phyloP scores from a whole-genome alignment of 1,140 invertebrate species.

The Yoshiicerus persimilis region DNA sequence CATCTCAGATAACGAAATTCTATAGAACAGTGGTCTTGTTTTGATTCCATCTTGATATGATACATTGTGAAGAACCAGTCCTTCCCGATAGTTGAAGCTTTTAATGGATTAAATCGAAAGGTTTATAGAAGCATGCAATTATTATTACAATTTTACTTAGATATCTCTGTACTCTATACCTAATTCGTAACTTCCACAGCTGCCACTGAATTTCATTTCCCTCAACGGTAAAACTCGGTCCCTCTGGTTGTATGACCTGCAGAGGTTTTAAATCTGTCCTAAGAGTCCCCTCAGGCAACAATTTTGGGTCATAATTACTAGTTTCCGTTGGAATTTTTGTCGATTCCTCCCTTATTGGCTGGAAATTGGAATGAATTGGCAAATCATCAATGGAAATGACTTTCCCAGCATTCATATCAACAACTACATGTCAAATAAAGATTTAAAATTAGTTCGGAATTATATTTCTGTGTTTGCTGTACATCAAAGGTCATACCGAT shows the following conservation, averaged over 20 bases:
- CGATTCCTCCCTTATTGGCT: background rate
- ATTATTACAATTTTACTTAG: too few species aligned
- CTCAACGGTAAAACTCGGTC: conserved; percentile 42
- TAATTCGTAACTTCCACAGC: conserved; percentile 39
- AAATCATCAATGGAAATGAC: conserved; percentile 45
- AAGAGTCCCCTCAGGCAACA: conserved; percentile 15
- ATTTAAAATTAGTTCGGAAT: background rate
- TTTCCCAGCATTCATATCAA: conserved; percentile 40
- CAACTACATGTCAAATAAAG: conserved; percentile 28
- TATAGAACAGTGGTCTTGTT: conserved; percentile 40
- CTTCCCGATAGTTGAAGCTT: conserved; percentile 49
- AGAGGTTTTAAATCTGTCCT: conserved; percentile 43
- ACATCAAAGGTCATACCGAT: too few species aligned
- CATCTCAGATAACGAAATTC: conserved; percentile 43
- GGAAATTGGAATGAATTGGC: conserved; percentile 29
- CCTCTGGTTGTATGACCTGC: conserved; percentile 40
- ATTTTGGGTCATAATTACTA: conserved; percentile 40
- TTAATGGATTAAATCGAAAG: background rate
- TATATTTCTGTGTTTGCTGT: background rate
- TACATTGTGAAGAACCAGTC: conserved; percentile 46
- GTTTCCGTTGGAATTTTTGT: conserved; percentile 26
- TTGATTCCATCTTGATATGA: conserved; percentile 41
- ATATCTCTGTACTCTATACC: background rate
- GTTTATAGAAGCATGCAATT: background rate
- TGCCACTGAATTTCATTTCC: conserved; percentile 47